Base-by-base conservation (phyloP, 2,113 vertebrate genomes). In the Notechis scutatus region DNA sequence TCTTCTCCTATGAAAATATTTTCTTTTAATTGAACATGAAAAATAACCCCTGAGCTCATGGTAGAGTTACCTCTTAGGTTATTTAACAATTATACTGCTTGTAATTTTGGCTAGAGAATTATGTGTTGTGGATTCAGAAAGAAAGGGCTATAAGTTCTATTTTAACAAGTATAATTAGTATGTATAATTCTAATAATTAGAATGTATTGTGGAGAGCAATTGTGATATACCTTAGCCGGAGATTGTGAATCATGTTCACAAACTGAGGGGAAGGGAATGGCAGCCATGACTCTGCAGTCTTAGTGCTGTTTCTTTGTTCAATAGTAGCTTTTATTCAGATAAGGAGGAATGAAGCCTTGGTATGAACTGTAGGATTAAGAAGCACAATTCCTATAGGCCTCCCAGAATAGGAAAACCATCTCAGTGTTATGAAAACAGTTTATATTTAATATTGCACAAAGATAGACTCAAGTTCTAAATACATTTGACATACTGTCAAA, bases 401-500 rank as follows among this genome's bases (percentile, higher is more conserved):
- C 52, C 89, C 47, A 45, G 0, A 87, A 0, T 21, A 91, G 90
- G 15, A 93, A 91, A 87, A 93, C 85, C 20, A 0, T 29, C 59
- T 1, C 0, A 92, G 87, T 90, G 95, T 61, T 0, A 54, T 56
- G 87, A 95, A 56, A 94, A 87, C 94, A 91, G 96, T 85, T 92
- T 95, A 96, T 93, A 93, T 93, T 0, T 2, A 95, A 96, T 93
- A 45, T 92, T 94, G 89, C 88, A 96, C 94, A 93, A 15, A 15
- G 0, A 91, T 0, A 88, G 69, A 91, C 93, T 92, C 69, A 92
- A 96, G 93, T 0, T 91, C 85, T 85, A 96, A 96, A 96, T 95
- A 95, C 94, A 95, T 95, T 94, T 97, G 94, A 96, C 92, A 96
- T 95, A 94, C 95, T 95, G 91, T 74, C 2, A 39, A 74, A 94